phyloP scores from a whole-genome alignment of 2,797 vertebrate genomes.

The Vireo griseus region DNA sequence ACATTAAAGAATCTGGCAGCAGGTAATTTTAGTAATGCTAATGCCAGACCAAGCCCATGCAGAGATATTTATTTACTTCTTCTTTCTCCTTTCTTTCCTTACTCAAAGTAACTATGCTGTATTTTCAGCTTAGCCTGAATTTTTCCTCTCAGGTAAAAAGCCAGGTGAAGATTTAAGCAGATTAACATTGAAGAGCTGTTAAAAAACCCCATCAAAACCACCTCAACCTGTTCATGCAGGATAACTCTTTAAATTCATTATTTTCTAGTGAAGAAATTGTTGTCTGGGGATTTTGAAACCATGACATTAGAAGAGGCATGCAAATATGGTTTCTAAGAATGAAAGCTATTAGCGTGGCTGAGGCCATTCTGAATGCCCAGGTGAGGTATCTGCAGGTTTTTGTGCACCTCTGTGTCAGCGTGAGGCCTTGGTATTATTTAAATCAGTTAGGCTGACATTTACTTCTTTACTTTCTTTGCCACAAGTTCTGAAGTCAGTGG shows the following conservation, averaged over 20 bases:
- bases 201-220: neutral
- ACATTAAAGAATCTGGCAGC: neutral
- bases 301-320: neutral
- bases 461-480: conserved; percentile 32
- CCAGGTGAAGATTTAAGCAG: neutral
- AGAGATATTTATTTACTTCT: neutral
- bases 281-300: conserved; percentile 5
- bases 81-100: neutral
- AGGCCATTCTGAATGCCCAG: neutral
- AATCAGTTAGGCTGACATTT: conserved; percentile 22
- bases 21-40: neutral
- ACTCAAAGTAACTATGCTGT: neutral
- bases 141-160: conserved; percentile 5
- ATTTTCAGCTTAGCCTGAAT: neutral
- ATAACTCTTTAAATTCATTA: neutral
- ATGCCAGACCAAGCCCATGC: neutral
- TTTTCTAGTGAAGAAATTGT: conserved; percentile 17
- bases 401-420: neutral
- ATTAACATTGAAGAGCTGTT: conserved; percentile 9
- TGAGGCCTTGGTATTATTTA: conserved; percentile 34
- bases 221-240: neutral
- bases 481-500: conserved; percentile 52
- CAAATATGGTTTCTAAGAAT: neutral
- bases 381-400: neutral
- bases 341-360: neutral